Evolutionary conservation across 2,797 vertebrate species (phyloP), one percentile per base, ranked within the genome.

Genomic region (Forpus xanthops): DNA sequence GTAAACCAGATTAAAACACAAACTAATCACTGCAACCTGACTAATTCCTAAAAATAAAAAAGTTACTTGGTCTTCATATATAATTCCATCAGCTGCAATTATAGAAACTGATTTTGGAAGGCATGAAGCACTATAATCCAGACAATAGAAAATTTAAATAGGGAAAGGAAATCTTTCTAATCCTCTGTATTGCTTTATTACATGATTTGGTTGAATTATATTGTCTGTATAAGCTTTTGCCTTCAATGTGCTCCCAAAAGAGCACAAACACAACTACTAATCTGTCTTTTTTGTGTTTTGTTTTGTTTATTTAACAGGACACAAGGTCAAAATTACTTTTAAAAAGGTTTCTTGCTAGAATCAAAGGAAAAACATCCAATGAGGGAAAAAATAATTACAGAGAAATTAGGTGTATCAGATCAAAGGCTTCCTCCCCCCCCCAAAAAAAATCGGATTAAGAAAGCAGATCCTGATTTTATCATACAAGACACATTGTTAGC

Each of bases 391-490:
- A 72, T 70, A 74, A 79, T 64, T 64, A 87, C 60, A 19, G 20
- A 86, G 39, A 89, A 93, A 92, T 64, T 17, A 60, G 15, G 28
- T 45, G 6, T 52, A 78, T 73, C 23, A 62, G 41, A 88, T 70
- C 47, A 87, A 94, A 92, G 62, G 17, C 28, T 94, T 93, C 56
- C 82, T 66, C 15, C 16, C 11, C 7, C 7, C 11, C 2, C 41
- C 41, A 42, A 8, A 50, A 60, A 14, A 62, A 25, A 55, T 2
- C 3, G 75, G 11, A 76, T 41, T 72, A 75, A 89, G 89, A 91
- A 89, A 89, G 33, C n/a, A 33, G 30, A 45, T 86, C 49, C 92
- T 87, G 41, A 53, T 87, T 78, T 94, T 80, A 74, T 87, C 70
- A 55, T 61, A 28, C 19, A 76, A 64, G 58, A 55, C 24, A 83